Evolutionary conservation across 2,113 vertebrate species (phyloP).

Genomic region (Rhynchomys soricoides): DNA sequence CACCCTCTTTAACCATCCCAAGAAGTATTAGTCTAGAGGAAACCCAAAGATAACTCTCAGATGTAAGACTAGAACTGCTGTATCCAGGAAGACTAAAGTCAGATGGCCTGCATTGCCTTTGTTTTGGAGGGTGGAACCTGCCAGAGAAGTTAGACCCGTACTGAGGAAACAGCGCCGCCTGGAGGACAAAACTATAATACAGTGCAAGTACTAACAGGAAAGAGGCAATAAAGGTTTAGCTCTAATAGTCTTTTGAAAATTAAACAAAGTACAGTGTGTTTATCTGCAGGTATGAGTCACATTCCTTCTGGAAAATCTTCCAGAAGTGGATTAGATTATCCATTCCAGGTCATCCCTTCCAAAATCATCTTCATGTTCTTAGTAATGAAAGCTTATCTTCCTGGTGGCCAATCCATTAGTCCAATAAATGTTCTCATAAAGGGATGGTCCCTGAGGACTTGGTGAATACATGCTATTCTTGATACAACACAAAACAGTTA

Average conservation of each 20-base stretch:
- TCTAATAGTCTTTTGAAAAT: not conserved
- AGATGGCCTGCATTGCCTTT: constrained; percentile 8
- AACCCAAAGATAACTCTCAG: not conserved
- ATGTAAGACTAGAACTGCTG: not conserved
- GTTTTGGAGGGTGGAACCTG: not conserved
- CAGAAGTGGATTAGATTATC: not conserved
- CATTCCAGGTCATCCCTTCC: not conserved
- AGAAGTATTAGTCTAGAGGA: not conserved
- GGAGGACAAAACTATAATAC: constrained; percentile 62
- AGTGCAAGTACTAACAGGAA: not conserved
- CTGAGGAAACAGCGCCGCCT: constrained; percentile 74
- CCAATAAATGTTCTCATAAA: not conserved
- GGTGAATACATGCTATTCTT: not conserved
- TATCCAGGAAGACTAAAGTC: not conserved
- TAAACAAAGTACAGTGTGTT: not conserved
- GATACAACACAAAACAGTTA: not conserved
- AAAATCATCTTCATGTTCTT: not conserved
- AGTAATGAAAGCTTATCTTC: constrained; percentile 36
- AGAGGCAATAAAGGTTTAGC: not conserved
- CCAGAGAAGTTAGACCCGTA: not conserved
- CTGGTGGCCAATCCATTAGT: not conserved
- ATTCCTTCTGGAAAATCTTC: not conserved
- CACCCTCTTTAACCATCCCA: not conserved
- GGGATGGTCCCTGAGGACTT: not conserved
- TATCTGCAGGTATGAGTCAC: not conserved